These are phyloP conservation scores for Myrmecophaga tridactyla DNA, from an alignment of 2,113 vertebrate species.

Conservation along the genomic window DNA sequence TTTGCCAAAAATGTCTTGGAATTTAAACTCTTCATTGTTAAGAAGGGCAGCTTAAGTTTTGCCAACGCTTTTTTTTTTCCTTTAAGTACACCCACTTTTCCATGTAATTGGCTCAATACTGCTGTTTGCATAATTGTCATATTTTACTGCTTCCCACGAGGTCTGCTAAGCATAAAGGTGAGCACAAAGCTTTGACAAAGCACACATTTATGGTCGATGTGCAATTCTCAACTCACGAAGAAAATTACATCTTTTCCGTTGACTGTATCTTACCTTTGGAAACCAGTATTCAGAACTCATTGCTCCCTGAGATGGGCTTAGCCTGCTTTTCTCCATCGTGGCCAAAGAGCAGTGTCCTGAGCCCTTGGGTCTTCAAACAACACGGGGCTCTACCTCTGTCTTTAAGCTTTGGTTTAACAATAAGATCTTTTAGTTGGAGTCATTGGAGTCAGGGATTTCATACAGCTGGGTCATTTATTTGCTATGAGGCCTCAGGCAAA, in stretches of 20 bases:
- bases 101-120: slow-evolving; percentile 64
- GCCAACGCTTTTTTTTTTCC: neutral
- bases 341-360: slow-evolving; percentile 34
- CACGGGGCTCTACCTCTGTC: neutral
- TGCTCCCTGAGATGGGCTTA: slow-evolving; percentile 35
- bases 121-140: slow-evolving; percentile 76
- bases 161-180: slow-evolving; percentile 71
- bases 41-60: slow-evolving; percentile 67
- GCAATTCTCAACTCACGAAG: slow-evolving; percentile 66
- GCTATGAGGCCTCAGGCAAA: neutral
- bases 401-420: neutral
- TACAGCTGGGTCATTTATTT: neutral
- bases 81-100: slow-evolving; percentile 64
- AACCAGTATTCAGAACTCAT: slow-evolving; percentile 35
- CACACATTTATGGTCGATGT: slow-evolving; percentile 57
- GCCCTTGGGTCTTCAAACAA: slow-evolving; percentile 24
- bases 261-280: slow-evolving; percentile 65
- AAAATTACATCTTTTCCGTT: slow-evolving; percentile 59
- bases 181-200: slow-evolving; percentile 66
- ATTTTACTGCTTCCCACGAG: slow-evolving; percentile 74
- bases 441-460: neutral
- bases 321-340: slow-evolving; percentile 31
- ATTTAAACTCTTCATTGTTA: slow-evolving; percentile 62
- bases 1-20: slow-evolving; percentile 67
- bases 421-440: neutral